phyloP scores from a whole-genome alignment of 1,140 invertebrate genomes.

The Drosophila subpulchrella region DNA sequence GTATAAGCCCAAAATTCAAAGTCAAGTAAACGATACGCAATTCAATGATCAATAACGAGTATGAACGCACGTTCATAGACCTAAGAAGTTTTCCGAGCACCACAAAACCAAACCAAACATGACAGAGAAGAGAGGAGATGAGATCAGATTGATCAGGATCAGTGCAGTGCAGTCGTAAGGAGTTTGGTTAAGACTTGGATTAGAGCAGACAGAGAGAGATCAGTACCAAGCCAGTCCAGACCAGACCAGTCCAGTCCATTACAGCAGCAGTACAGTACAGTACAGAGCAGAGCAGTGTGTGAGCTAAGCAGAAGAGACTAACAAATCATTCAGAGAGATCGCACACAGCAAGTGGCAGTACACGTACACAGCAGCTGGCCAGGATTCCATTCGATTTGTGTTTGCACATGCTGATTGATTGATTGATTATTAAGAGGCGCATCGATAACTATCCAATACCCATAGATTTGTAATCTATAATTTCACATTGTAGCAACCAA shows the following conservation, averaged over 20 bases:
- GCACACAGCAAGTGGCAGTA: slow-evolving; percentile 49
- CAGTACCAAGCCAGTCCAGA: slow-evolving; percentile 8
- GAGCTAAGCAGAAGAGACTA: slow-evolving; percentile 25
- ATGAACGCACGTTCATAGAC: slow-evolving; percentile 71
- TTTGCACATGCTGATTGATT: slow-evolving; percentile 48
- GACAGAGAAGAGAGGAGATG: slow-evolving; percentile 57
- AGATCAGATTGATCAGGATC: slow-evolving; percentile 59
- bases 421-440: slow-evolving; percentile 46
- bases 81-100: slow-evolving; percentile 80
- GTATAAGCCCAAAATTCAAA: slow-evolving; percentile 78
- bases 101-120: slow-evolving; percentile 72
- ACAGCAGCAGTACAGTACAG: slow-evolving; percentile 23
- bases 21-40: slow-evolving; percentile 83
- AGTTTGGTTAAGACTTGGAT: slow-evolving; percentile 56
- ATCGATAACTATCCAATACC: slow-evolving; percentile 54
- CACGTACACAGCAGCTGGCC: slow-evolving; percentile 71
- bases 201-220: slow-evolving; percentile 30
- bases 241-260: slow-evolving; percentile 17
- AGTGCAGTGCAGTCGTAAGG: slow-evolving; percentile 61
- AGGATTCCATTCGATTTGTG: slow-evolving; percentile 63
- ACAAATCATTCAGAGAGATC: slow-evolving; percentile 34
- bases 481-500: slow-evolving; percentile 57
- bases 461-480: slow-evolving; percentile 61
- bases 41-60: slow-evolving; percentile 65
- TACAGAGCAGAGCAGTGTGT: slow-evolving; percentile 23